Percentiles rank a stretch among this genome's conserved stretches.
These are phyloP conservation scores for Hedya salicella DNA, from an alignment of 2,888 invertebrate genomes.

Conservation along the genomic window DNA sequence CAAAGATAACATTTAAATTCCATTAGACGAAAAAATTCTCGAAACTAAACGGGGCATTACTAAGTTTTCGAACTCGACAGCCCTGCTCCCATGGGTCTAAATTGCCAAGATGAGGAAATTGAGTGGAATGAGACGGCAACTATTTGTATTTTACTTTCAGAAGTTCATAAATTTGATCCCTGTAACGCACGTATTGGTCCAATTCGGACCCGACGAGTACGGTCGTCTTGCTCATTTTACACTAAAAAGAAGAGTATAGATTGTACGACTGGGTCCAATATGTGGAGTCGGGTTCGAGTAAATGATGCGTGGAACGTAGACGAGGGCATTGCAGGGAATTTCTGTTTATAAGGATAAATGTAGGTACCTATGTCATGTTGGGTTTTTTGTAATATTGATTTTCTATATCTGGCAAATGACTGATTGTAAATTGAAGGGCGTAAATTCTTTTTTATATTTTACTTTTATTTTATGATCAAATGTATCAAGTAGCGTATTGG, in stretches of 20 bases:
- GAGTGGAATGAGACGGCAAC: constrained; percentile 41
- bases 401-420: neutral
- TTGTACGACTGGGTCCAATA: constrained; percentile 18
- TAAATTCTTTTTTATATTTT: no score
- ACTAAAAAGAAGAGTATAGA: constrained; percentile 4
- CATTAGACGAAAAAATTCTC: constrained; percentile 1
- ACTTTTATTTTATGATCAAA: no score
- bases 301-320: constrained; percentile 31
- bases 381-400: neutral
- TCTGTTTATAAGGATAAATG: neutral
- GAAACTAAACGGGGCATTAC: neutral
- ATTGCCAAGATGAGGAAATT: constrained; percentile 35
- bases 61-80: constrained; percentile 14
- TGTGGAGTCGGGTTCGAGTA: constrained; percentile 23
- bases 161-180: constrained; percentile 33
- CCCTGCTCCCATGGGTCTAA: constrained; percentile 16
- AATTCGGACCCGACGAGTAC: constrained; percentile 19
- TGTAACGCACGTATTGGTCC: constrained; percentile 4
- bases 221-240: constrained; percentile 7
- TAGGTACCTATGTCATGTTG: neutral
- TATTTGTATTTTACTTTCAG: constrained; percentile 42
- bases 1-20: constrained; percentile 7
- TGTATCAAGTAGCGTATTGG: no score
- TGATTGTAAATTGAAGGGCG: neutral
- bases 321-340: constrained; percentile 13